Evolutionary conservation across 35 echinoderm and acorn worm species (phyloP).

Genomic region (Ptychodera flava): DNA sequence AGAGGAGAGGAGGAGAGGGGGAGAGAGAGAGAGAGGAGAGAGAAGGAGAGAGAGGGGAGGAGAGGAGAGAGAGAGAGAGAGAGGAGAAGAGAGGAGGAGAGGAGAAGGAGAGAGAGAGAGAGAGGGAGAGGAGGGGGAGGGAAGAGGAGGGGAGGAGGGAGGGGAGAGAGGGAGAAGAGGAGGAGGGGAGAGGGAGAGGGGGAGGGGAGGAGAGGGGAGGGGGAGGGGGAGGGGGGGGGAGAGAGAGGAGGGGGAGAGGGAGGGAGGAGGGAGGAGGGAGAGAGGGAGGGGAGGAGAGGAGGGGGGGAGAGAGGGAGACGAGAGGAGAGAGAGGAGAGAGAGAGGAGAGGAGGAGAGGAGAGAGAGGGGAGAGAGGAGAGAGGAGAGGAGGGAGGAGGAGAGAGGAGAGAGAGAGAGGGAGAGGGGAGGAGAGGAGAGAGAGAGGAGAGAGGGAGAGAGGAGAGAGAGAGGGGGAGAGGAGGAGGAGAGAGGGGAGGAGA

Average conservation of each 20-base stretch:
- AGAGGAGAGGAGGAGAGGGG: no score
- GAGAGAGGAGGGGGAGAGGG: slow-evolving; percentile 1
- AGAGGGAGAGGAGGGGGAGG: neutral
- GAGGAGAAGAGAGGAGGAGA: no score
- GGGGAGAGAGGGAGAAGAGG: neutral
- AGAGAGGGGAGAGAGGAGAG: no score
- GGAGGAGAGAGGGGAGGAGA: no score
- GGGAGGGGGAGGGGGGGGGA: neutral
- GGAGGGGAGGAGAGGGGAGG: neutral
- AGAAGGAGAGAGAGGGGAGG: neutral
- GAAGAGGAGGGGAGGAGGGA: neutral
- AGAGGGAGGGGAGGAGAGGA: slow-evolving; percentile 4
- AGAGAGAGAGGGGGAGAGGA: no score
- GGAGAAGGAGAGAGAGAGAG: neutral
- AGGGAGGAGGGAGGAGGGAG: slow-evolving; percentile 6
- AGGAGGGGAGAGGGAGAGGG: slow-evolving; percentile 2
- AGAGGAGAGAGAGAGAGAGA: neutral
- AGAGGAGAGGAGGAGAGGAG: no score
- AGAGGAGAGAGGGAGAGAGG: no score
- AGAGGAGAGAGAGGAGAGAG: no score
- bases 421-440: no score
- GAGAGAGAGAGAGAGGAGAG: neutral
- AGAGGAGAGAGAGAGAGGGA: no score
- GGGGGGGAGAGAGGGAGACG: slow-evolving; percentile 7
- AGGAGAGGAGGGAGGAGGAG: no score